Conservation (phyloP, 2,797 vertebrate genomes). For the Scarus forsteni region DNA sequence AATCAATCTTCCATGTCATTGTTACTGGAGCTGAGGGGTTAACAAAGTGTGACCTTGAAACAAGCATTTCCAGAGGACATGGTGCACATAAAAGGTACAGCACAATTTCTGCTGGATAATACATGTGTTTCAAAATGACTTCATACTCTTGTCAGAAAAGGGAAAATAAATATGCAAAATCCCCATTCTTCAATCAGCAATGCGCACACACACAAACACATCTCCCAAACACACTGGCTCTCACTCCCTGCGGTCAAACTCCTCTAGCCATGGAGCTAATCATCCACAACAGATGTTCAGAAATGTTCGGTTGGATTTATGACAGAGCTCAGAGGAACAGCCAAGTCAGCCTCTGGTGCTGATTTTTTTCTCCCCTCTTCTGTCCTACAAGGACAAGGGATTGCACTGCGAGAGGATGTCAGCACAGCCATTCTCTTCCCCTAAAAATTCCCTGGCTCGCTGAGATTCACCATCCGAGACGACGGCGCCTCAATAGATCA, state of each 20-base stretch:
- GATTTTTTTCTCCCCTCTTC: slow-evolving; percentile 67
- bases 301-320: slow-evolving; percentile 85
- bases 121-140: slow-evolving; percentile 35
- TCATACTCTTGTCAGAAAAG: slow-evolving; percentile 20
- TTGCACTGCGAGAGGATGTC: slow-evolving; percentile 76
- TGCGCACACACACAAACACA: slow-evolving; percentile 32
- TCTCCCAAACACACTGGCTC: slow-evolving; percentile 58
- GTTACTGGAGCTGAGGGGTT: slow-evolving; percentile 32
- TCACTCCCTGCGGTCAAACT: slow-evolving; percentile 79
- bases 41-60: slow-evolving; percentile 63
- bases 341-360: slow-evolving; percentile 83
- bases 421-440: slow-evolving; percentile 69
- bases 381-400: slow-evolving; percentile 81
- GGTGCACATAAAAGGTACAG: slow-evolving; percentile 33
- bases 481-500: slow-evolving; percentile 75
- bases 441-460: slow-evolving; percentile 61
- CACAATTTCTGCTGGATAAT: slow-evolving; percentile 38
- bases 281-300: slow-evolving; percentile 86
- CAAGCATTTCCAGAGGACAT: slow-evolving; percentile 34
- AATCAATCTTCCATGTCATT: slow-evolving; percentile 33
- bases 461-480: slow-evolving; percentile 73
- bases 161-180: slow-evolving; percentile 65
- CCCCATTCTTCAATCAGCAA: slow-evolving; percentile 68
- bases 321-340: slow-evolving; percentile 82
- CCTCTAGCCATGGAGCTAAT: slow-evolving; percentile 83